Evolutionary conservation across 2,888 invertebrate species (phyloP), one percentile per base, ranked within the genome.

Genomic region (Mechanitis mazaeus): DNA sequence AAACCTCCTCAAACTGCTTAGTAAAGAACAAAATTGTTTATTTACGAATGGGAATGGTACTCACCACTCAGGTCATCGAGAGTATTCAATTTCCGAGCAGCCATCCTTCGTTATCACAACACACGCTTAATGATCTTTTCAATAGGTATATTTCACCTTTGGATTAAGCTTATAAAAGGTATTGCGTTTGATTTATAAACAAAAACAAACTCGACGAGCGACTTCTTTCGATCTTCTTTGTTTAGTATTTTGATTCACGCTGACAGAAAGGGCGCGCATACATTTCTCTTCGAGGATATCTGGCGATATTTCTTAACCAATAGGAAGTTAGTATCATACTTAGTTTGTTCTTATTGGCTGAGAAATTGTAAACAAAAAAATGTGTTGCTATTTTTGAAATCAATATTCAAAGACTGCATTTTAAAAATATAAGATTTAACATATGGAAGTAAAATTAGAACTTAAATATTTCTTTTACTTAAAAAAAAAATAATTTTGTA

Each of bases 51-150:
- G 59, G 63, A 63, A 45, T n/a, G 45, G 65, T 65, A 81, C 89
- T 89, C 71, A 90, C 90, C 90, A 75, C 89, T 89, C 58, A 90
- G 71, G 77, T 90, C 90, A 77, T 90, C 90, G 71, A 88, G 79
- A 60, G 88, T 90, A 70, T 89, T 90, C 74, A 90, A 77, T 73
- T 90, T 90, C 72, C 84, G 78, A 64, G 87, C 76, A 69, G 89
- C 81, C 90, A 90, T 90, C 75, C 80, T 82, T 68, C 67, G 59
- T 60, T 33, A 54, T 65, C 66, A 66, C 64, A 63, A 63, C 66
- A 69, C 65, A 54, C 42, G 54, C 31, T 7, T 7, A n/a, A 45
- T 50, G 60, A 50, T 55, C 31, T 46, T 12, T 55, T 56, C 20
- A 12, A 3, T 42, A 3, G 28, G 11, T 58, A 35, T 45, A 50